Evolutionary conservation across 2,888 invertebrate species (phyloP), one percentile per base, ranked within the genome.

Genomic region (Hirudinaria manillensis): DNA sequence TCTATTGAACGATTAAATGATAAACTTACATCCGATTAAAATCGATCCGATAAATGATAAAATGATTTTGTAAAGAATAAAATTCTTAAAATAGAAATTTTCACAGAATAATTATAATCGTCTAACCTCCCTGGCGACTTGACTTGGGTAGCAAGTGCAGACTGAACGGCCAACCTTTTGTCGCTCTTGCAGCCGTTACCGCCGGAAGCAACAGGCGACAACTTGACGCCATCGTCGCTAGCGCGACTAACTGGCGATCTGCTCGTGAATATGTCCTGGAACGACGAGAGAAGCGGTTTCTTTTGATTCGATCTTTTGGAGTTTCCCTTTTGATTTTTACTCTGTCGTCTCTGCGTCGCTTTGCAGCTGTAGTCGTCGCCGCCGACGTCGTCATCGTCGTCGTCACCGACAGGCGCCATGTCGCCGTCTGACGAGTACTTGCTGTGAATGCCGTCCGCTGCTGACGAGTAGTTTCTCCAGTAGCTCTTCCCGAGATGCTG

Each of bases 251-350:
- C 61, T 21, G 61, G 29, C 29, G 13, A 13, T 61, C 24, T 29
- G 61, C 19, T n/a, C n/a, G n/a, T 29, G 61, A 61, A 61, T 16
- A 61, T 61, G 61, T 61, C 61, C 61, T 61, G 61, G 61, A 61
- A 61, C 19, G 61, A 61, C 0, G 61, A 4, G 61, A 61, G 24
- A 7, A 27, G 29, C 10, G 61, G 29, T 6, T 61, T 61, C 7
- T 29, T 61, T n/a, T 61, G 61, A 45, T 10, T 16, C 4, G 45
- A 45, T 16, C 45, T 45, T 45, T 7, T 45, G 61, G 6, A 16
- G 61, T 61, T 61, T 7, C 61, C n/a, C 24, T 61, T 61, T n/a
- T 61, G 24, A 61, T 19, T 24, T 29, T 19, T 24, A 61, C 24
- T 24, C 61, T 61, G 61, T 61, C 29, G 24, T 19, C 6, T 3